Base-by-base conservation (phyloP, 2,797 vertebrate species). In the Sarcophilus harrisii region DNA sequence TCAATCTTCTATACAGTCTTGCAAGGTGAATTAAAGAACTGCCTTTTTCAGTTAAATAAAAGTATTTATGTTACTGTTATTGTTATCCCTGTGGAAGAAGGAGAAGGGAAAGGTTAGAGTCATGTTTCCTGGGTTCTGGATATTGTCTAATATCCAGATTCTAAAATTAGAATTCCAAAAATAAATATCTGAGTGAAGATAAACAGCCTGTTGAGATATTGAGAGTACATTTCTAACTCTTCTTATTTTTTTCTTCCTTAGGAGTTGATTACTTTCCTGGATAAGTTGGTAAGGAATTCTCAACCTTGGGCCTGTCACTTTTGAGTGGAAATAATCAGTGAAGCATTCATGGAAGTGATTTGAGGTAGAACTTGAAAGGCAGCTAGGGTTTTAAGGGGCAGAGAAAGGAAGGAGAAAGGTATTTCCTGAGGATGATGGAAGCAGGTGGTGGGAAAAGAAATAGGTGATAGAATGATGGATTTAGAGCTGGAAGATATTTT, bases 181-280 rank as follows among this genome's bases (percentile, higher is more conserved):
- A 27, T 21, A 18, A n/a, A 54, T 73, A 62, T 32, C 16, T 24
- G 49, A 52, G 1, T 2, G 52, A 32, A 38, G 0, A 45, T n/a
- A 5, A 52, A 38, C 5, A 12, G 16, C 24, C 18, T 38, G 45
- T 12, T 28, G 90, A 92, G 30, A n/a, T 58, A 30, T 24, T 57
- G 3, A 38, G 16, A 14, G 0, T 60, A 30, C 1, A 38, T 62
- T 62, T 94, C 66, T 97, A 94, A 94, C 73, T 95, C 49, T 60
- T 16, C 2, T 27, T 94, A 45, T 87, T 27, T 87, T 57, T 91
- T 95, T 95, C 52, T 97, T 96, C 96, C 92, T 73, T 96, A 99
- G 99, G 99, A 99, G 59, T 96, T 99, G 97, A 97, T 94, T 11
- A 95, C 97, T 91, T 99, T 99, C 95, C 96, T 99, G 98, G 98